A percentile compares a stretch with the other conserved stretches of the same genome.
Evolutionary conservation across 2,888 invertebrate species (phyloP).

Genomic region (Mythimna ferrago): DNA sequence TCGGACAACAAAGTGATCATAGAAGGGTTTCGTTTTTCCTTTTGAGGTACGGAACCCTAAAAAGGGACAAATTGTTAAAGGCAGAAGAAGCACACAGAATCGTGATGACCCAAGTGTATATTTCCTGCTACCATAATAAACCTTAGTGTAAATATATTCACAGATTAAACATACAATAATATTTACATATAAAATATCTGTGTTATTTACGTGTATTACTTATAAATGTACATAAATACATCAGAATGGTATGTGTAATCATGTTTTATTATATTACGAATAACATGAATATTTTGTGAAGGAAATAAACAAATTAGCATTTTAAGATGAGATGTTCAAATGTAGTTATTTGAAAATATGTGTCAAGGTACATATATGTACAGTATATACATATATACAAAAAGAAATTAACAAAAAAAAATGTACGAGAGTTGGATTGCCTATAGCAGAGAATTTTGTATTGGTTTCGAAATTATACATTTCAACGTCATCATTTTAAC

Average conservation of each 20-base stretch:
- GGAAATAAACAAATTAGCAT: background rate
- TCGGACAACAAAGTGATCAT: too few relatives aligned
- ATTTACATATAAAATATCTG: constrained; percentile 9
- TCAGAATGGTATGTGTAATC: background rate
- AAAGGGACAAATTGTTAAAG: background rate
- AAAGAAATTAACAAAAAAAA: too few relatives aligned
- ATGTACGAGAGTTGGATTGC: too few relatives aligned
- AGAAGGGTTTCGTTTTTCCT: too few relatives aligned
- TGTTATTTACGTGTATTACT: background rate
- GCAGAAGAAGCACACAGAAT: background rate
- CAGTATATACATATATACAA: too few relatives aligned
- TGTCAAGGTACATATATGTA: too few relatives aligned
- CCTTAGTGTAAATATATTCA: background rate
- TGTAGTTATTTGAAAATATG: background rate
- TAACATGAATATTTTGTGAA: background rate
- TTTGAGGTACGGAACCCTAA: too few relatives aligned
- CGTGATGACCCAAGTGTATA: background rate
- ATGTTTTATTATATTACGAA: background rate
- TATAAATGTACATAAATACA: background rate
- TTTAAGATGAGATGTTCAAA: background rate
- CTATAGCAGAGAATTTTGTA: too few relatives aligned
- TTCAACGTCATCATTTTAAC: too few relatives aligned
- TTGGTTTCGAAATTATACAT: too few relatives aligned
- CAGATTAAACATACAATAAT: background rate
- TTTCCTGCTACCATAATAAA: background rate